Conservation (phyloP, 2,113 vertebrate species). For the Semicossyphus pulcher region DNA sequence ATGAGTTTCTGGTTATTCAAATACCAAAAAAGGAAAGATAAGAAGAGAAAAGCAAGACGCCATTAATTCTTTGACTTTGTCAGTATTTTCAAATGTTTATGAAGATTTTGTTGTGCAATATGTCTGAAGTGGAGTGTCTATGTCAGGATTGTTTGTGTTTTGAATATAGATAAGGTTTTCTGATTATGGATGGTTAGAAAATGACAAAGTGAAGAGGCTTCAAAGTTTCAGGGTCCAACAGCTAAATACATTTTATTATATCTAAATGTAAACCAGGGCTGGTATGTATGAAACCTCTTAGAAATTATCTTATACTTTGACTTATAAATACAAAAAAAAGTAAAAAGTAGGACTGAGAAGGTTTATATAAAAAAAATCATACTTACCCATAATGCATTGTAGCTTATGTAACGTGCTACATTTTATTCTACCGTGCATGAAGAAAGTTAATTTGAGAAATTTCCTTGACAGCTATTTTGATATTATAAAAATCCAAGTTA, state of each 20-base stretch:
- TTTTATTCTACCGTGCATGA: too few relatives aligned
- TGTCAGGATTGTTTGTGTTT: constrained; percentile 40
- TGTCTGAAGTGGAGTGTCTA: constrained; percentile 39
- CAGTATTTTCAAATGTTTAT: constrained; percentile 57
- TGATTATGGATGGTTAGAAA: not conserved
- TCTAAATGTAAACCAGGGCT: not conserved
- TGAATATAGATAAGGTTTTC: constrained; percentile 28
- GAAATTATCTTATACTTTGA: not conserved
- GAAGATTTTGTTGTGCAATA: constrained; percentile 56
- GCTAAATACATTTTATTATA: too few relatives aligned
- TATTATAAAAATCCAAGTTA: too few relatives aligned
- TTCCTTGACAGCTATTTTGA: too few relatives aligned
- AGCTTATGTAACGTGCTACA: too few relatives aligned
- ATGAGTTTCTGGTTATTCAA: constrained; percentile 6
- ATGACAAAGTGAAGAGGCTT: too few relatives aligned
- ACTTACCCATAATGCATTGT: too few relatives aligned
- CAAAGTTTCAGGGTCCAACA: too few relatives aligned
- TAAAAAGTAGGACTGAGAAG: too few relatives aligned
- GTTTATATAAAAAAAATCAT: too few relatives aligned
- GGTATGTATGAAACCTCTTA: not conserved
- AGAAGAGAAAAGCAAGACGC: not conserved
- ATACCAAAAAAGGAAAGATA: not conserved
- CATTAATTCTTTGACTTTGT: constrained; percentile 41
- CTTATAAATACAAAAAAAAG: too few relatives aligned
- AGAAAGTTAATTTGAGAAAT: too few relatives aligned